Base-by-base conservation (phyloP, 2,113 vertebrate genomes). In the Megaceryle torquata region DNA sequence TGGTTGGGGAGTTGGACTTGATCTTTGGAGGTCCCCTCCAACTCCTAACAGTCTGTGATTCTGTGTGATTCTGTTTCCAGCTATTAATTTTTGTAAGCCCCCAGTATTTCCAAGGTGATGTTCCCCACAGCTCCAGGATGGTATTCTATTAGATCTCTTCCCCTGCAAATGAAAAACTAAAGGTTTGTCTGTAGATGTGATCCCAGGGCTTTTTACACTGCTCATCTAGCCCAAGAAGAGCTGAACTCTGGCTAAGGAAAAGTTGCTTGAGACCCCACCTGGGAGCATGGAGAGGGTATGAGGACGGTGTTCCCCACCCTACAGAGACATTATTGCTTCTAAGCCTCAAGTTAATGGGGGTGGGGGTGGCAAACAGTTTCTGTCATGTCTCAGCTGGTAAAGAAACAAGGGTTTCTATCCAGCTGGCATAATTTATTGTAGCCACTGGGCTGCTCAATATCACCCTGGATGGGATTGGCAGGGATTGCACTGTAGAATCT, bases 371-470 rank as follows among this genome's bases (percentile, higher is more conserved):
- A 59, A 81, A 76, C 48, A 35, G 39, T 70, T 81, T 60, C 56
- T 96, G 82, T 95, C 80, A 35, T 86, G 54, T 59, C 50, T 79
- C 67, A 74, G 57, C 91, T 95, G 96, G 91, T 83, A 65, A 50
- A 50, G 33, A n/a, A 33, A 51, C 91, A 92, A 41, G n/a, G 59
- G 81, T 69, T 61, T 53, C 37, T 94, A 57, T 88, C 86, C 90
- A 96, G 88, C 86, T 92, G 92, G 86, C 77, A 69, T 69, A 17
- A 65, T 91, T 65, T 59, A 59, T 18, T 79, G 79, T 74, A 89
- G 57, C 91, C 88, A 82, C 93, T 92, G 94, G 57, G 74, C 92
- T 96, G 92, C 92, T 96, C 88, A 53, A 1, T 65, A 68, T 93
- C 88, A 35, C 50, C 53, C 74, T 69, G 83, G 80, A 89, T 80